Base-by-base conservation (phyloP, 2,113 vertebrate species). In the Oryzias melastigma region DNA sequence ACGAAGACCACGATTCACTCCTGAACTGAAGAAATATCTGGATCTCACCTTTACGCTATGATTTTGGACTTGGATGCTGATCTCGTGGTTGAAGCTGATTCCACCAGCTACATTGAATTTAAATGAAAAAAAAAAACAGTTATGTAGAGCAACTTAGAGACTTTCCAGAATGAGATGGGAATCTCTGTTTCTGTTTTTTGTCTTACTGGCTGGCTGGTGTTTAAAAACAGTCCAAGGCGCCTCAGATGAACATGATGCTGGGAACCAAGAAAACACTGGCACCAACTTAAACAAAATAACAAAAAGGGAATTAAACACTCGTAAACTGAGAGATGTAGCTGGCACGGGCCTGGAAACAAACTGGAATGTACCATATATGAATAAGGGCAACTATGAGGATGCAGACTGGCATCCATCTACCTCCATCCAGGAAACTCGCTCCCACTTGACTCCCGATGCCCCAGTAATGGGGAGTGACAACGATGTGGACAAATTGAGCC, bases 401-500 rank as follows among this genome's bases (percentile, higher is more conserved):
- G 80, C 77, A 7, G 81, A 86, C 53, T 80, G 78, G 81, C 81
- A 71, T 70, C 84, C 80, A 42, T 52, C 56, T 1, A n/a, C 46
- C 4, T 59, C 50, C 2, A 20, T 62, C 15, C 20, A 4, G 14
- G 78, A 83, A 18, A 66, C 15, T 0, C 18, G 61, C 43, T 6
- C 49, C 0, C 68, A 63, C 20, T 49, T 48, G 25, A 47, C 16
- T 13, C 81, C 70, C 0, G 72, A 69, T 0, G 7, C 24, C 41
- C 62, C 58, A 0, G 20, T 50, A 14, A 55, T 40, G 1, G 58
- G 17, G 17, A 51, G 13, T 1, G 3, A 16, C 13, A 18, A 17
- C 4, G 27, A 2, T 0, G 0, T 5, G 4, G 44, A 20, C 0
- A 7, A 3, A 17, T 7, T 18, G 22, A n/a, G 42, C 42, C 61